Base-by-base conservation (phyloP, 2,888 invertebrate genomes). In the Ctenicera cuprea region DNA sequence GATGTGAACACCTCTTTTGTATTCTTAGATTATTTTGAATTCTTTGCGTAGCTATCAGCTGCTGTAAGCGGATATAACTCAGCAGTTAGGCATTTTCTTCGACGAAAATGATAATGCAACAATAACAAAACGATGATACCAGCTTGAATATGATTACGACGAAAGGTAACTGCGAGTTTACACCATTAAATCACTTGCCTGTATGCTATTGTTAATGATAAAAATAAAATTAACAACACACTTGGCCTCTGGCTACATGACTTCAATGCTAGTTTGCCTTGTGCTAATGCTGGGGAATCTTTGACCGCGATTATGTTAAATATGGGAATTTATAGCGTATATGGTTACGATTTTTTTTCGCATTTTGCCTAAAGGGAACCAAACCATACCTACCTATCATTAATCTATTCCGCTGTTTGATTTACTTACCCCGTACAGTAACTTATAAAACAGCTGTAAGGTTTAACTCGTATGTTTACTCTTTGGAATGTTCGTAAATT, bases 241-340 rank as follows among this genome's bases (percentile, higher is more conserved):
- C 5, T 30, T 30, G 11, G 62, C 70, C 54, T 33, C 3, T 5
- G 63, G 70, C 63, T 33, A 54, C 26, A 70, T 71, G 64, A 71
- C 65, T 65, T 71, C 63, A 70, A 45, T 43, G 37, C 71, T 30
- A 22, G 71, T 71, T 71, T 52, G 33, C 71, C 71, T 71, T 71
- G 71, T 65, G 71, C 52, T 30, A 52, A 63, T 68, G 50, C 52
- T 45, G 30, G 12, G 22, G 16, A 18, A 18, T 18, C 26, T 54
- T 22, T 26, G 14, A 30, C 30, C 14, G 30, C 30, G 5, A 30
- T 54, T 30, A 54, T 30, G 52, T 16, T 14, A 54, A 54, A 26
- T 26, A 54, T 33, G 30, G 30, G 26, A 54, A 54, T 30, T 14
- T 26, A 26, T 4, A 8, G 14, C 30, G 8, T 14, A 14, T 30